phyloP scores from a whole-genome alignment of 2,888 invertebrate species.

The Lithosia quadra region DNA sequence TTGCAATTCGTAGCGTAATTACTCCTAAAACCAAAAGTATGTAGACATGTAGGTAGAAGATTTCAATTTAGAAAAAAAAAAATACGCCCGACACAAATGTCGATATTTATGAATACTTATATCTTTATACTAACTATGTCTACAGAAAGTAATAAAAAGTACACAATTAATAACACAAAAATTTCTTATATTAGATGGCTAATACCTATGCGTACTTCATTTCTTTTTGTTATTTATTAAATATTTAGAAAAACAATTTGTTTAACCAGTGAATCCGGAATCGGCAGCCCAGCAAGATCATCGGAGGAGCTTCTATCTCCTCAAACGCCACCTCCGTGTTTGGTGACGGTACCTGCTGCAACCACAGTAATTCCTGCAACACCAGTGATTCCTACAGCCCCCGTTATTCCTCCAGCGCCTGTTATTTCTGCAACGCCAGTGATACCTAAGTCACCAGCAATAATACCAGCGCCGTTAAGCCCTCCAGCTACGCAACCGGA shows the following conservation, averaged over 20 bases:
- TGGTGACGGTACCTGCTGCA: constrained; percentile 38
- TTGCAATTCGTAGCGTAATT: not conserved
- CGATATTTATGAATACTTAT: not conserved
- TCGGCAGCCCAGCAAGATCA: constrained; percentile 78
- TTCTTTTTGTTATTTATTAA: not conserved
- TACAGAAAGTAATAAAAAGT: not conserved
- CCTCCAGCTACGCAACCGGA: constrained; percentile 54
- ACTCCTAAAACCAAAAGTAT: not conserved
- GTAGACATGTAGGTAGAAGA: constrained; percentile 1
- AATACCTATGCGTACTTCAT: too few relatives aligned
- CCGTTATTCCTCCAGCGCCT: constrained; percentile 49
- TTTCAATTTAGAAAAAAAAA: too few relatives aligned
- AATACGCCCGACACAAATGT: not conserved
- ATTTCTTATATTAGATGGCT: too few relatives aligned
- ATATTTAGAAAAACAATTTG: not conserved
- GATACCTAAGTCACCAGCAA: constrained; percentile 13
- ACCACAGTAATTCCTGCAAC: constrained; percentile 47
- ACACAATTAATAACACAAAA: not conserved
- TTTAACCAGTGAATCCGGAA: constrained; percentile 77
- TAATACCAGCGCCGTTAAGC: constrained; percentile 52
- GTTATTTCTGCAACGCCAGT: constrained; percentile 9
- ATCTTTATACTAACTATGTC: not conserved
- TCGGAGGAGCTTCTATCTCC: constrained; percentile 79
- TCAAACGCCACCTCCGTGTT: constrained; percentile 72
- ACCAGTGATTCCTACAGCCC: constrained; percentile 21